phyloP scores from a whole-genome alignment of 2,113 vertebrate species.

The Uropsilus gracilis region DNA sequence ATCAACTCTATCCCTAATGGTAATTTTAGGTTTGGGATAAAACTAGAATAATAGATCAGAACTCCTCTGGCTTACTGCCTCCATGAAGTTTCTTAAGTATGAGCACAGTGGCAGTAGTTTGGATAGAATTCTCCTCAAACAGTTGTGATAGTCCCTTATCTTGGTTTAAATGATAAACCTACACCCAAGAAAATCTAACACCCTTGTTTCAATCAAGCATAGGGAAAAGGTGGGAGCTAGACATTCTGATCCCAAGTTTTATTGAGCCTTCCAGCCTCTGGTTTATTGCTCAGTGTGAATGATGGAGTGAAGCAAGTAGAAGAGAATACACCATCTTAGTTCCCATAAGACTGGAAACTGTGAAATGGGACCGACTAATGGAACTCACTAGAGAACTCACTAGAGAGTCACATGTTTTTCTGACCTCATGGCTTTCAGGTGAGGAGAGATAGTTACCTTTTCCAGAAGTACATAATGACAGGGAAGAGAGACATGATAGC shows the following conservation, averaged over 20 bases:
- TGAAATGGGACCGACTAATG: neutral
- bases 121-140: neutral
- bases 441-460: constrained; percentile 76
- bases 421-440: neutral
- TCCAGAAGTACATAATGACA: constrained; percentile 86
- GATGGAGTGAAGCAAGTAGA: neutral
- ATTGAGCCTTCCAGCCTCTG: neutral
- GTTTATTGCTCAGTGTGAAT: neutral
- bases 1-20: neutral
- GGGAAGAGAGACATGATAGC: constrained; percentile 82
- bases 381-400: neutral
- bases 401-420: neutral
- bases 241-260: neutral
- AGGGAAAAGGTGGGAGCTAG: neutral
- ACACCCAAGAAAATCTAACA: neutral
- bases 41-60: neutral
- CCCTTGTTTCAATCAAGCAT: neutral
- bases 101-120: neutral
- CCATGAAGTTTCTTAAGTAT: neutral
- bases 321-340: neutral
- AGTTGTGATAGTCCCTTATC: neutral
- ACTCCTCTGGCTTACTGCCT: neutral
- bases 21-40: neutral
- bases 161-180: neutral
- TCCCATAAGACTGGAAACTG: neutral